These are phyloP conservation scores for Leuciscus waleckii DNA, from an alignment of 2,797 vertebrate genomes.

Conservation along the genomic window DNA sequence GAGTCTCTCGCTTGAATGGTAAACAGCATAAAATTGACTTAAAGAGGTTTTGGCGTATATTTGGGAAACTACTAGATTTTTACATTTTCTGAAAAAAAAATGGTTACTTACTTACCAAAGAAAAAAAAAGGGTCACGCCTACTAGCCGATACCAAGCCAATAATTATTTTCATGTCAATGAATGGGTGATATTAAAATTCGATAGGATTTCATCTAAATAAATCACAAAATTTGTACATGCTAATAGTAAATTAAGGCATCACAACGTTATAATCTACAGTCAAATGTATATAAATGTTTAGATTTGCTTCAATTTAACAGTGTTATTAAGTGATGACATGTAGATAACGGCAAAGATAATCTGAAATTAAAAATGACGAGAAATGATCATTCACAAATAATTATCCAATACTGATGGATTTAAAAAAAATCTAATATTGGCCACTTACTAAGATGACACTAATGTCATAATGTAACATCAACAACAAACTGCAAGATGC, in stretches of 20 bases:
- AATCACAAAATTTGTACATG: background rate
- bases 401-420: background rate
- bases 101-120: background rate
- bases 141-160: background rate
- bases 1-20: background rate
- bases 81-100: background rate
- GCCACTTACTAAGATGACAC: background rate
- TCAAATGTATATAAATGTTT: background rate
- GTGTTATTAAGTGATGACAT: background rate
- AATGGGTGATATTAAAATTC: background rate
- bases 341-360: background rate
- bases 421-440: background rate
- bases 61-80: background rate
- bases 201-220: background rate
- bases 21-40: slow-evolving; percentile 10
- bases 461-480: background rate
- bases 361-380: background rate
- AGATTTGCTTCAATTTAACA: background rate
- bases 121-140: background rate
- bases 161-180: background rate
- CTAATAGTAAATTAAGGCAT: background rate
- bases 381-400: background rate
- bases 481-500: background rate
- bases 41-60: background rate
- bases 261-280: background rate